Base-by-base conservation (phyloP, 2,888 invertebrate species). In the Phragmatobia fuliginosa region DNA sequence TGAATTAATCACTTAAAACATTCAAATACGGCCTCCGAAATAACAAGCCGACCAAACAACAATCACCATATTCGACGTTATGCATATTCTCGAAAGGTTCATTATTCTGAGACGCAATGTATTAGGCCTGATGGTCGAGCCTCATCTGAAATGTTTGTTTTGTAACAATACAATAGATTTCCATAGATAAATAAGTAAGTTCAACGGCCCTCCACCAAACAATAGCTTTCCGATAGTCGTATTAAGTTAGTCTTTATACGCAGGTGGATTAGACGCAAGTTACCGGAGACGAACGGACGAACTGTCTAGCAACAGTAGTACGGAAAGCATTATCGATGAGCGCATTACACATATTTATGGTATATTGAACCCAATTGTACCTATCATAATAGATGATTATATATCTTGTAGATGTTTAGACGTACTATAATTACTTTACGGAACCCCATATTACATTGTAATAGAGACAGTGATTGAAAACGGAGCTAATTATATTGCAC, bases 211-310 rank as follows among this genome's bases (percentile, higher is more conserved):
- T 49, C 7, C n/a, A 5, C 18, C 16, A 41, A 25, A 32, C 38
- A 16, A 18, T 21, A 59, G 21, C 1, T 21, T 2, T 32, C 32
- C 21, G 31, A 59, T 8, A 31, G 18, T 6, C 59, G 32, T 33
- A 32, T 33, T 18, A 31, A 59, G 59, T 59, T 21, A 18, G 5
- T 59, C 2, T 33, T 59, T 59, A 59, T 59, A 32, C 59, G 59
- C 59, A 59, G 59, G 59, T 59, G 59, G 59, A 59, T 59, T 59
- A 59, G 21, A 59, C 32, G 59, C 59, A 4, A 32, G 32, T 33
- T 8, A 59, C 32, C n/a, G n/a, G 32, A 21, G 45, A 21, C 31
- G 52, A 11, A 64, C 28, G 56, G 6, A 5, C 25, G 56, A 56
- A 56, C 56, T 58, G 56, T 62, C 56, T 11, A 59, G 32, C 59